Percentiles rank a stretch among this genome's conserved stretches.
These are phyloP conservation scores for Ceratina australensis DNA, from an alignment of 1,140 invertebrate genomes.

Conservation along the genomic window DNA sequence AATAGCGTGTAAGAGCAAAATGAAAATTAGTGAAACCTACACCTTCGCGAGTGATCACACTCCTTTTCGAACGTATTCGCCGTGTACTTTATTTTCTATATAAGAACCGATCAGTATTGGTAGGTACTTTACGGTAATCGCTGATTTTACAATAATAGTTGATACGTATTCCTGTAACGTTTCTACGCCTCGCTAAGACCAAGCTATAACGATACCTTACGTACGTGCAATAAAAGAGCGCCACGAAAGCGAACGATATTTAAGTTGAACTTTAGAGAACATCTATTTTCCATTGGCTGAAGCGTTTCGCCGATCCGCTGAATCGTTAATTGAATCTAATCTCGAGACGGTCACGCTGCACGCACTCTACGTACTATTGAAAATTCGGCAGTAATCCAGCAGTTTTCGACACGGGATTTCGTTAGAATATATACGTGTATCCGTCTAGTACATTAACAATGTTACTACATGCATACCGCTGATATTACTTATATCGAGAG, in stretches of 20 bases:
- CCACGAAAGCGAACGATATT: conserved; percentile 44
- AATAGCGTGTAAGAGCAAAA: conserved; percentile 32
- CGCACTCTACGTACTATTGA: conserved; percentile 20
- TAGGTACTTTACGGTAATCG: conserved; percentile 10
- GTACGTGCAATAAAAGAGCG: conserved; percentile 47
- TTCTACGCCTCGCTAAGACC: conserved; percentile 34
- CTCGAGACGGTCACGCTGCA: conserved; percentile 40
- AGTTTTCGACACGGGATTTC: conserved; percentile 43
- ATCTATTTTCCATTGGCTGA: conserved; percentile 66
- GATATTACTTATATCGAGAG: conserved; percentile 70
- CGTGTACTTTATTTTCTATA: conserved; percentile 17
- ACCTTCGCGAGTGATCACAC: not conserved
- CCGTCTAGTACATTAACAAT: conserved; percentile 32
- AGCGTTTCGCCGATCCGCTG: conserved; percentile 70
- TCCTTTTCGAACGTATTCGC: not conserved
- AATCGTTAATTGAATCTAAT: conserved; percentile 33
- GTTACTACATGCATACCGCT: conserved; percentile 52
- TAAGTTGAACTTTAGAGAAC: conserved; percentile 41
- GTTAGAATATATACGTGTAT: conserved; percentile 47
- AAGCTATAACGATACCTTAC: conserved; percentile 37
- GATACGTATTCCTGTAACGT: conserved; percentile 2
- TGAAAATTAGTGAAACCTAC: conserved; percentile 4
- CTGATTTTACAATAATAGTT: conserved; percentile 27
- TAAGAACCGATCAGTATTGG: conserved; percentile 43
- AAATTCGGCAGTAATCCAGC: conserved; percentile 43